Base-by-base conservation (phyloP, 2,113 vertebrate genomes). In the Hippocampus abdominalis region DNA sequence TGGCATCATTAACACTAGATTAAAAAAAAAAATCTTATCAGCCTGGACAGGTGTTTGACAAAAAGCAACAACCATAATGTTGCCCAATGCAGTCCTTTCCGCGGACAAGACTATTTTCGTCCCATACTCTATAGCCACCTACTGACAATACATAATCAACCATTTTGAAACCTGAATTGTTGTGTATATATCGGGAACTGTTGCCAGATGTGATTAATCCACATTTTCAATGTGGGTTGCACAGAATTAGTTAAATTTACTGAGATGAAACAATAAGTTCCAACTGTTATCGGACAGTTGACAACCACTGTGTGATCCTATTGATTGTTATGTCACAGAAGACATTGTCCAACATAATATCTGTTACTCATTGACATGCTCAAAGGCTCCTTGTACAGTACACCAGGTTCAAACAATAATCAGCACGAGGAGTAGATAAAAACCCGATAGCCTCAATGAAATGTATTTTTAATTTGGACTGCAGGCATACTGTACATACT, bases 341-440 rank as follows among this genome's bases (percentile, higher is more conserved):
- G 39, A n/a, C 29, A 39, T 57, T 54, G 27, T n/a, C 36, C 27
- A 69, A 64, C 46, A 46, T 29, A 51, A 1, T 48, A 44, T 46
- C 20, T 68, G 64, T 59, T 36, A 64, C 36, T 51, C 49, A 40
- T 20, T 21, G 48, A 60, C 20, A 39, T 60, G 29, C 36, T 69
- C 63, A 63, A 66, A 64, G n/a, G 51, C 54, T 66, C 68, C 21
- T 57, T 27, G 48, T 51, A 39, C 7, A 29, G 32, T 64, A 49
- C 40, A 32, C 39, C n/a, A 21, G 21, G 40, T 64, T 40, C 61
- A 64, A 64, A 42, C 21, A n/a, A 13, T 60, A 57, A 57, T 62
- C 60, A 42, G 39, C 39, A 23, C 32, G 0, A 7, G n/a, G 39
- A 40, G 40, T 27, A 27, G 63, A 64, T 64, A 64, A 48, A 64